Percentiles rank a stretch among this genome's conserved stretches.
These are phyloP conservation scores for Cheilosia pagana DNA, from an alignment of 2,888 invertebrate species.

Conservation along the genomic window DNA sequence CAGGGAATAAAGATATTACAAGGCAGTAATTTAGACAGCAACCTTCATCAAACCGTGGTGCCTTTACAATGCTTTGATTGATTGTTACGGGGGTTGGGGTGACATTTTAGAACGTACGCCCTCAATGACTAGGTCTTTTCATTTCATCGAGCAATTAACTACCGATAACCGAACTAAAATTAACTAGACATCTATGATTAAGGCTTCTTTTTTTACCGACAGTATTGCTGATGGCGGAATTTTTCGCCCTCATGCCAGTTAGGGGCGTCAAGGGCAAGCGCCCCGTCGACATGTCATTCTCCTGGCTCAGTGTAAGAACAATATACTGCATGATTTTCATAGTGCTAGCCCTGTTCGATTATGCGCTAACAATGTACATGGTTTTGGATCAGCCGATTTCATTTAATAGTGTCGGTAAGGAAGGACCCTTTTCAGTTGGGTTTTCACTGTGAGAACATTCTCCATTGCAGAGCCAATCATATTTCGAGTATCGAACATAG, in stretches of 20 bases:
- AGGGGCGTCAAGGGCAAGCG: slow-evolving; percentile 83
- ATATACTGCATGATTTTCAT: slow-evolving; percentile 78
- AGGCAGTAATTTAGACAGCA: no score
- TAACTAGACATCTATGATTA: background rate
- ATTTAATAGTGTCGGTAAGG: slow-evolving; percentile 80
- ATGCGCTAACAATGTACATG: slow-evolving; percentile 77
- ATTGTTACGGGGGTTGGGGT: no score
- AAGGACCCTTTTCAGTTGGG: background rate
- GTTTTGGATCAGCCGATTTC: slow-evolving; percentile 78
- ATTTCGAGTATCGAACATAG: slow-evolving; percentile 79
- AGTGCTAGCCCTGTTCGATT: slow-evolving; percentile 74
- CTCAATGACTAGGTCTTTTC: background rate
- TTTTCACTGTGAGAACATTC: background rate
- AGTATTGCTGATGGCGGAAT: slow-evolving; percentile 84
- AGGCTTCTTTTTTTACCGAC: background rate
- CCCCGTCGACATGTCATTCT: slow-evolving; percentile 82
- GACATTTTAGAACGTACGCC: background rate
- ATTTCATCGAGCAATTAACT: background rate
- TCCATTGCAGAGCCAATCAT: slow-evolving; percentile 79
- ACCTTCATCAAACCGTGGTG: no score
- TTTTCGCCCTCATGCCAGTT: slow-evolving; percentile 85
- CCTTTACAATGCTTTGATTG: no score
- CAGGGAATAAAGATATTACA: no score
- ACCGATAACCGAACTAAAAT: no score
- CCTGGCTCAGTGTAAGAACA: slow-evolving; percentile 80